A percentile compares a stretch with the other conserved stretches of the same genome.
phyloP scores from a whole-genome alignment of 2,113 vertebrate genomes.

The human region GRCh38 chr5:174764501-174765000 shows the following conservation, averaged over 20 bases:
- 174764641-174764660: background rate
- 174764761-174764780: background rate
- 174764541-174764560: background rate
- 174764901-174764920: too few relatives aligned
- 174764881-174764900: too few relatives aligned
- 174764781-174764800: background rate
- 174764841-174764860: too few relatives aligned
- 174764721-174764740: background rate
- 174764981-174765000: too few relatives aligned
- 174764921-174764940: too few relatives aligned
- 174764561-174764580: too few relatives aligned
- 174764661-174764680: background rate
- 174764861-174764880: too few relatives aligned
- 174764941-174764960: too few relatives aligned
- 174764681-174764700: background rate
- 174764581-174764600: background rate
- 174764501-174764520: background rate
- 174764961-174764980: too few relatives aligned
- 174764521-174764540: background rate
- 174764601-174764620: accelerated
- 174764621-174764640: too few relatives aligned
- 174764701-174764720: background rate
- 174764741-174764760: background rate
- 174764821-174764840: too few relatives aligned
- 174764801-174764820: background rate